phyloP scores from a whole-genome alignment of 2,888 invertebrate genomes.

The Achlya flavicornis region DNA sequence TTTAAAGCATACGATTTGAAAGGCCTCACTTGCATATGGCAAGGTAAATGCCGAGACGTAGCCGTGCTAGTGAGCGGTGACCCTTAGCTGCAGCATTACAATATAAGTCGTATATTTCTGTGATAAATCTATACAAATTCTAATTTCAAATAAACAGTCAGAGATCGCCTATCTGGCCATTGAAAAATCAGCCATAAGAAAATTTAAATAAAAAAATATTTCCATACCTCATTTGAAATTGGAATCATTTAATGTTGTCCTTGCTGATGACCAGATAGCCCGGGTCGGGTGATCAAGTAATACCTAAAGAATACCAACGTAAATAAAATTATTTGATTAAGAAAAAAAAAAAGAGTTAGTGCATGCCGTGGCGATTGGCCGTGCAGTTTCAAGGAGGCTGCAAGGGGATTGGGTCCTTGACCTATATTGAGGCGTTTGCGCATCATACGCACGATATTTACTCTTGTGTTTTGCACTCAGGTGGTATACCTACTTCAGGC shows the following conservation, averaged over 20 bases:
- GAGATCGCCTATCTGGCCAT: no score
- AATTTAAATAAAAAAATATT: no score
- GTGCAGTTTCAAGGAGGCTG: conserved; percentile 74
- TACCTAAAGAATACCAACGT: conserved; percentile 69
- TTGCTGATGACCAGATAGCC: conserved; percentile 74
- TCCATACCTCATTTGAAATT: conserved; percentile 41
- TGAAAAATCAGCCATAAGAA: no score
- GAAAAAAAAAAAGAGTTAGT: conserved; percentile 65
- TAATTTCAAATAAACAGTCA: no score
- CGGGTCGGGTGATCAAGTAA: conserved; percentile 65
- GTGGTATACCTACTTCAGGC: conserved; percentile 16
- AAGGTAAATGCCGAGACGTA: no score
- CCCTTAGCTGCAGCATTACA: no score
- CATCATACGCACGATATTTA: conserved; percentile 41
- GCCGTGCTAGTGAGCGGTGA: no score
- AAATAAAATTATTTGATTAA: conserved; percentile 82
- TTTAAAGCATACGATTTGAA: no score
- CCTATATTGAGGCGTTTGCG: conserved; percentile 63
- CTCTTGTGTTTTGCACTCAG: conserved; percentile 43
- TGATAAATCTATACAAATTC: no score
- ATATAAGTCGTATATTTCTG: no score
- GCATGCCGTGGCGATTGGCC: conserved; percentile 75
- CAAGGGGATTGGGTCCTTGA: conserved; percentile 81
- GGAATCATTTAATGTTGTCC: conserved; percentile 63
- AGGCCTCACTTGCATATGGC: no score